phyloP scores from a whole-genome alignment of 2,888 invertebrate species.

The Bhutanitis thaidina region DNA sequence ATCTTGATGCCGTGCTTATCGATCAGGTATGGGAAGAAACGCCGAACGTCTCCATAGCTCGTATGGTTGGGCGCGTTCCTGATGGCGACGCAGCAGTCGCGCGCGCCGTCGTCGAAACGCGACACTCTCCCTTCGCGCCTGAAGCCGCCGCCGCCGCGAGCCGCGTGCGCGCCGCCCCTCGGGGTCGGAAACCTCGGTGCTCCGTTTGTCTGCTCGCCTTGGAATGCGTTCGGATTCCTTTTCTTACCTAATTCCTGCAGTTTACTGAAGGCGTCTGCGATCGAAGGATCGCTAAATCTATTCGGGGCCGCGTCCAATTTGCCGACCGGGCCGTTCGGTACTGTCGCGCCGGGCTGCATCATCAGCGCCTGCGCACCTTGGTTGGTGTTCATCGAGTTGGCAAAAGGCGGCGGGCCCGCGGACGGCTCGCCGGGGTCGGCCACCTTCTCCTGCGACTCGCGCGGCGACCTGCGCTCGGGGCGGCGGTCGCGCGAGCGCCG shows the following conservation, averaged over 20 bases:
- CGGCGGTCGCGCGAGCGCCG: slow-evolving; percentile 75
- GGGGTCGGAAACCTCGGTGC: slow-evolving; percentile 32
- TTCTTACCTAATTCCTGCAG: slow-evolving; percentile 76
- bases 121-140: slow-evolving; percentile 48
- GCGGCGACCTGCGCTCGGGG: slow-evolving; percentile 63
- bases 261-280: slow-evolving; percentile 56
- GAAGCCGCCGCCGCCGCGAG: slow-evolving; percentile 39
- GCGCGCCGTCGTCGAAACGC: slow-evolving; percentile 51
- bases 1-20: slow-evolving; percentile 92
- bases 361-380: slow-evolving; percentile 29
- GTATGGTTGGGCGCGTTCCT: slow-evolving; percentile 86
- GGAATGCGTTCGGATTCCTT: slow-evolving; percentile 80
- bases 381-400: slow-evolving; percentile 26
- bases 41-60: slow-evolving; percentile 88
- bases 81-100: slow-evolving; percentile 83
- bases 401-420: slow-evolving; percentile 28
- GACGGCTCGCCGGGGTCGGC: slow-evolving; percentile 24
- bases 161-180: slow-evolving; percentile 31
- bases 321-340: slow-evolving; percentile 35
- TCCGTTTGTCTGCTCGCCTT: slow-evolving; percentile 51
- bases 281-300: slow-evolving; percentile 51
- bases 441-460: slow-evolving; percentile 43
- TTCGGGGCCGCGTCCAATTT: slow-evolving; percentile 23
- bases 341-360: slow-evolving; percentile 28
- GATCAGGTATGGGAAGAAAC: slow-evolving; percentile 91